Base-by-base conservation (phyloP, 2,113 vertebrate species). In the Lasiurus cinereus region DNA sequence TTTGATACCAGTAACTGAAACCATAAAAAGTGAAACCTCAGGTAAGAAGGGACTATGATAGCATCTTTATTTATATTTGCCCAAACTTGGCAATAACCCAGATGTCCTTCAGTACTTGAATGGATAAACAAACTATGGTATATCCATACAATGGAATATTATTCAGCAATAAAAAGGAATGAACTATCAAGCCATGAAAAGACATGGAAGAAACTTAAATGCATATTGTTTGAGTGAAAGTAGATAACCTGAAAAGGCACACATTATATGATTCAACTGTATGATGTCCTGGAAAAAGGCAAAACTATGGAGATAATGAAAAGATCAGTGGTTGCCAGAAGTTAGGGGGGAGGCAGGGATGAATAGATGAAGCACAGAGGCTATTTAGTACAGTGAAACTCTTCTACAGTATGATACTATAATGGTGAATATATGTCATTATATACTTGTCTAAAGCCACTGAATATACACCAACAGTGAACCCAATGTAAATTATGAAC, bases 321-420 rank as follows among this genome's bases (percentile, higher is more conserved):
- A 64, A 62, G 52, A 31, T 46, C n/a, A 56, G 29, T 5, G 8
- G 3, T 8, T 66, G 36, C 19, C 21, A 24, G 48, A 9, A 52
- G 4, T 14, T 11, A 21, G 21, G 5, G 29, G 9, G 22, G 22
- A 19, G 14, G 22, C 16, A 69, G 21, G 31, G n/a, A 19, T 24
- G 29, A 62, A 1, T 0, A 31, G 9, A 3, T 22, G 8, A 27
- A 52, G 27, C 16, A 18, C 1, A 3, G n/a, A 11, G 16, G 29
- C 6, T 19, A 56, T 69, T 66, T 54, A 50, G 76, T 43, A 6
- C 7, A 3, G 70, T 6, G 48, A 21, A 24, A 14, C 21, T 59
- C n/a, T 43, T 52, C 15, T 2, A 52, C 1, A 52, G 24, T 29
- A 56, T 39, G 36, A 46, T 6, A 59, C 43, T 21, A 11, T 14